A percentile compares a stretch with the other conserved stretches of the same genome.
phyloP scores from a whole-genome alignment of 2,888 invertebrate species.

The Apantesis nais region DNA sequence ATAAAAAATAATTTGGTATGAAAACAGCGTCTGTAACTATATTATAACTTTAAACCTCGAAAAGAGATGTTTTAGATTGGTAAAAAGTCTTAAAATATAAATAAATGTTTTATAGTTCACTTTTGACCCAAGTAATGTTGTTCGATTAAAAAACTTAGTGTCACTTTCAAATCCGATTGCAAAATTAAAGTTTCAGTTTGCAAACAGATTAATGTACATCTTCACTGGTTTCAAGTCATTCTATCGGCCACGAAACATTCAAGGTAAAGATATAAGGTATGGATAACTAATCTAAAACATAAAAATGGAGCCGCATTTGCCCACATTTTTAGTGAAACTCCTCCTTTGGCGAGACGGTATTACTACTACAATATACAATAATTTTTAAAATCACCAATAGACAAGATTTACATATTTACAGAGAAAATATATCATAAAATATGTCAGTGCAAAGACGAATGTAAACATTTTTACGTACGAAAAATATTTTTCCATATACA shows the following conservation, averaged over 20 bases:
- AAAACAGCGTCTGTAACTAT: neutral
- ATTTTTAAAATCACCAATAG: slow-evolving; percentile 59
- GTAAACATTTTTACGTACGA: slow-evolving; percentile 54
- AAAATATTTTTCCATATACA: slow-evolving; percentile 53
- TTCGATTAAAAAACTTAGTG: slow-evolving; percentile 5
- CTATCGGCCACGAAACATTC: slow-evolving; percentile 11
- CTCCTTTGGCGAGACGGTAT: slow-evolving; percentile 1
- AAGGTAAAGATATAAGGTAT: slow-evolving; percentile 35
- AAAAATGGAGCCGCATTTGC: slow-evolving; percentile 31
- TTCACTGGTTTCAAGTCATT: slow-evolving; percentile 9
- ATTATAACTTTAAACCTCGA: neutral
- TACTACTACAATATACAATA: neutral
- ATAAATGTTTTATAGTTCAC: neutral
- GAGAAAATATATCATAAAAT: slow-evolving; percentile 62
- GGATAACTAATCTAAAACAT: slow-evolving; percentile 38
- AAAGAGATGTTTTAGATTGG: neutral
- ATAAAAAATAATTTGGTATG: slow-evolving; percentile 1
- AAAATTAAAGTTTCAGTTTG: neutral
- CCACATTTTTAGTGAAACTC: slow-evolving; percentile 30
- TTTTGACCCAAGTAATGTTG: slow-evolving; percentile 4
- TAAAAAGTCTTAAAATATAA: neutral
- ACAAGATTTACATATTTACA: slow-evolving; percentile 74
- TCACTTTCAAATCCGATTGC: neutral
- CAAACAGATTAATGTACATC: slow-evolving; percentile 8
- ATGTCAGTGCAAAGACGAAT: slow-evolving; percentile 58